Base-by-base conservation (phyloP, 2,888 invertebrate species). In the Carterocephalus palaemon region DNA sequence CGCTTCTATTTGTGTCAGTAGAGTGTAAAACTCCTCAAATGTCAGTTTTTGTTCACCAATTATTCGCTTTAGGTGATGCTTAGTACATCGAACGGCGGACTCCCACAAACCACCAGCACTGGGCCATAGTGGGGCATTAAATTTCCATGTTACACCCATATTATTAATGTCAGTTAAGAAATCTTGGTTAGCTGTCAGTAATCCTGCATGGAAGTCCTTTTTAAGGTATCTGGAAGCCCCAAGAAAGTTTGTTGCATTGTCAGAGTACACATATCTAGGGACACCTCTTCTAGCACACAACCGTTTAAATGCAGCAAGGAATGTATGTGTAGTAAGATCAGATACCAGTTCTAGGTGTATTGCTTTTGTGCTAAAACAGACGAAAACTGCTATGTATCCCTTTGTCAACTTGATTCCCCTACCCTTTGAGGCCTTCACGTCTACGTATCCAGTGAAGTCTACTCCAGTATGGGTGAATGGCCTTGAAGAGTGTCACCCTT, bases 381-480 rank as follows among this genome's bases (percentile, higher is more conserved):
- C 5, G 7, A 28, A 28, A 9, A 28, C 28, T 9, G 28, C 28
- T 13, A 28, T 28, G 7, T 54, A 49, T 8, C 41, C 51, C 20
- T 54, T 51, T 5, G 37, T 34, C 4, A 48, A 46, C 34, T 38
- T 47, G 4, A 49, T 29, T 24, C 42, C 41, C 7, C 47, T 15
- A 49, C 46, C 2, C 47, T 28, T 28, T 7, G 7, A 12, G 10
- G 28, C 28, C 12, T 28, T 28, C 4, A 28, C n/a, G 13, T 28
- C 47, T 0, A 53, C 39, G n/a, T 34, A 23, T 0, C 53, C 48
- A 3, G 50, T 53, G 23, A 42, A 53, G 31, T 53, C 53, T 0
- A 50, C 48, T 4, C 50, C 53, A 2, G 47, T 47, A n/a, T 48
- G 47, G 2, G 43, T 37, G 6, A 49, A 52, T 2, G 51, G 47